Evolutionary conservation across 2,888 invertebrate species (phyloP).

Genomic region (Drosophila gaucha): DNA sequence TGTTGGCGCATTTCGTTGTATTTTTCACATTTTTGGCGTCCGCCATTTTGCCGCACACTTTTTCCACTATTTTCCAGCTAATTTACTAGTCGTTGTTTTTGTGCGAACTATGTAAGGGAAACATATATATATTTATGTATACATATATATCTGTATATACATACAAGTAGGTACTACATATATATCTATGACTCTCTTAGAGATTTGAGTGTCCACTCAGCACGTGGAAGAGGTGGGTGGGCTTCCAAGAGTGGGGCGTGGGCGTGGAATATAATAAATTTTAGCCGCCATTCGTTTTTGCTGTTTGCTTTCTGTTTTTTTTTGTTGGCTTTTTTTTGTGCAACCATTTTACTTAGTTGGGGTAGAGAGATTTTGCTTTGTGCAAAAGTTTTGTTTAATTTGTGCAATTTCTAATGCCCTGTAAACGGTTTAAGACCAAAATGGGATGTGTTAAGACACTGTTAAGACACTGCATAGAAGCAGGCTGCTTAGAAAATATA

Average conservation of each 20-base stretch:
- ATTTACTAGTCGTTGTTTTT: constrained; percentile 76
- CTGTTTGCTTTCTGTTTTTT: constrained; percentile 59
- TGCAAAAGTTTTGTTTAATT: constrained; percentile 66
- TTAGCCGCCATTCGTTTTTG: constrained; percentile 67
- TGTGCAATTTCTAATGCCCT: constrained; percentile 41
- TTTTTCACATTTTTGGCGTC: constrained; percentile 65
- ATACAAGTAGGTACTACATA: constrained; percentile 16
- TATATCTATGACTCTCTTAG: constrained; percentile 70
- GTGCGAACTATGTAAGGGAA: constrained; percentile 31
- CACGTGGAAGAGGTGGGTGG: constrained; percentile 20
- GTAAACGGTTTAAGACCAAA: not conserved
- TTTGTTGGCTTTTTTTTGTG: constrained; percentile 10
- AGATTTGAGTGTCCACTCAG: constrained; percentile 43
- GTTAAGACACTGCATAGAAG: not conserved
- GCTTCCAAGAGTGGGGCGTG: constrained; percentile 25
- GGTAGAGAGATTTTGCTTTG: constrained; percentile 57
- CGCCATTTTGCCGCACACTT: constrained; percentile 75
- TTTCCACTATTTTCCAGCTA: constrained; percentile 74
- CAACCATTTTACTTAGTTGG: constrained; percentile 30
- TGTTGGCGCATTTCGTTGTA: constrained; percentile 32
- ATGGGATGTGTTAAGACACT: not conserved
- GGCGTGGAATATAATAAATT: constrained; percentile 72
- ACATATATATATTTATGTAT: not conserved
- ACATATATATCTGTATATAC: constrained; percentile 8
- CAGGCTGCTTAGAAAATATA: too few species aligned